Percentiles rank a stretch among this genome's conserved stretches.
phyloP scores from a whole-genome alignment of 2,888 invertebrate genomes.

The Rambutsinella grinnellia region DNA sequence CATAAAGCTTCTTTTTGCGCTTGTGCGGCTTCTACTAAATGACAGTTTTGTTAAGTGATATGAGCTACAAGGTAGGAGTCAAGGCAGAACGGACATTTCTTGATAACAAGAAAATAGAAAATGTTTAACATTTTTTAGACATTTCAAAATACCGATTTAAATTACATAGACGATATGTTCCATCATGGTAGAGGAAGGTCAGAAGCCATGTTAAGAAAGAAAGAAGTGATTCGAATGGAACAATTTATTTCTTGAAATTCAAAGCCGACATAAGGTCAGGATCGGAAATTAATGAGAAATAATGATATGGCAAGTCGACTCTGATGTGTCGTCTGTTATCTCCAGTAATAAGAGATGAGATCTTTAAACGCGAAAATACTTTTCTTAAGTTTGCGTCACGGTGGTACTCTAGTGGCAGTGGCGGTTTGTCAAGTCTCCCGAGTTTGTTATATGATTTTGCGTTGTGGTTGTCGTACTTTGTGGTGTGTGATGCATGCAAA shows the following conservation, averaged over 20 bases:
- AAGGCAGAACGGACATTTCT: conserved; percentile 30
- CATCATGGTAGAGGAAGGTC: too few species aligned
- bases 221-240: too few species aligned
- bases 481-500: conserved; percentile 48
- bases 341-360: not conserved
- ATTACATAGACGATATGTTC: too few species aligned
- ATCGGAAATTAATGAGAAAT: not conserved
- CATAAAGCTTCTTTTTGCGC: not conserved
- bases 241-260: too few species aligned
- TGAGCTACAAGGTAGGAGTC: not conserved
- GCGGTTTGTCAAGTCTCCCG: not conserved
- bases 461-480: not conserved
- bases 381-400: not conserved
- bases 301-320: not conserved
- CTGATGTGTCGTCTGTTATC: not conserved
- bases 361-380: not conserved
- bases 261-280: too few species aligned
- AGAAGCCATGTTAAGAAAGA: too few species aligned
- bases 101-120: not conserved
- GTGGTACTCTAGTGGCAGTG: too few species aligned
- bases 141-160: too few species aligned
- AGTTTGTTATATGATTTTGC: not conserved
- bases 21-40: not conserved
- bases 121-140: too few species aligned
- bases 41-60: not conserved